A percentile compares a stretch with the other conserved stretches of the same genome.
Evolutionary conservation across 2,113 vertebrate genomes (phyloP).

Genomic region (Takifugu flavidus): DNA sequence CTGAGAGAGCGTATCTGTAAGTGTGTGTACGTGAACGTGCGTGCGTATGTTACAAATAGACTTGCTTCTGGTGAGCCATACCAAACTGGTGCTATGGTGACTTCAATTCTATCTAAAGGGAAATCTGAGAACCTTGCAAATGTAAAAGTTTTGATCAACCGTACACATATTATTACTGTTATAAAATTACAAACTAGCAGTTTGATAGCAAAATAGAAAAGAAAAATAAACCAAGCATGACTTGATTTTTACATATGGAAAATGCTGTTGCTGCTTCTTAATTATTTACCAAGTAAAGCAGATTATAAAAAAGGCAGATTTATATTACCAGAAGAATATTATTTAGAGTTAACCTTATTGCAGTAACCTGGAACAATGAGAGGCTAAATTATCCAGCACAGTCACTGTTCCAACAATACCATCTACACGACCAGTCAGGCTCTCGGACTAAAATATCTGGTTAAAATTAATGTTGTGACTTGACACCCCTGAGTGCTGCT

Average conservation of each 20-base stretch:
- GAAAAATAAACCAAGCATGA: not conserved
- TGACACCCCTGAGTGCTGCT: slow-evolving; percentile 57
- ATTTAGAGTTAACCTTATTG: slow-evolving; percentile 11
- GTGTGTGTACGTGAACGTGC: slow-evolving; percentile 34
- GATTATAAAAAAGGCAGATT: not conserved
- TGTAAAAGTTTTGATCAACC: slow-evolving; percentile 4
- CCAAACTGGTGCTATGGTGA: slow-evolving; percentile 64
- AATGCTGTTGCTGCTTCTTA: not conserved
- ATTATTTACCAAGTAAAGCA: slow-evolving; percentile 3
- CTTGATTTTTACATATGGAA: not conserved
- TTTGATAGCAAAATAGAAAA: not conserved
- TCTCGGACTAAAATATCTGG: slow-evolving; percentile 54
- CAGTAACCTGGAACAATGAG: slow-evolving; percentile 6
- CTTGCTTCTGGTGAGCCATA: slow-evolving; percentile 64
- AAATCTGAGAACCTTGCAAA: slow-evolving; percentile 34
- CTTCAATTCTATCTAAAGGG: slow-evolving; percentile 62
- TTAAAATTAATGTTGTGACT: slow-evolving; percentile 63
- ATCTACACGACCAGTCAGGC: slow-evolving; percentile 50
- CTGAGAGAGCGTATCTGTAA: slow-evolving; percentile 12
- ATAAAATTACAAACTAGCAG: not conserved
- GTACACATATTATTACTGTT: not conserved
- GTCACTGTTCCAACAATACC: slow-evolving; percentile 36
- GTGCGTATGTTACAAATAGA: slow-evolving; percentile 71
- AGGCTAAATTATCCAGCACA: slow-evolving; percentile 1
- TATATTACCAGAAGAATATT: no score